Conservation (phyloP, 2,797 vertebrate species). For the Myotis planiceps region DNA sequence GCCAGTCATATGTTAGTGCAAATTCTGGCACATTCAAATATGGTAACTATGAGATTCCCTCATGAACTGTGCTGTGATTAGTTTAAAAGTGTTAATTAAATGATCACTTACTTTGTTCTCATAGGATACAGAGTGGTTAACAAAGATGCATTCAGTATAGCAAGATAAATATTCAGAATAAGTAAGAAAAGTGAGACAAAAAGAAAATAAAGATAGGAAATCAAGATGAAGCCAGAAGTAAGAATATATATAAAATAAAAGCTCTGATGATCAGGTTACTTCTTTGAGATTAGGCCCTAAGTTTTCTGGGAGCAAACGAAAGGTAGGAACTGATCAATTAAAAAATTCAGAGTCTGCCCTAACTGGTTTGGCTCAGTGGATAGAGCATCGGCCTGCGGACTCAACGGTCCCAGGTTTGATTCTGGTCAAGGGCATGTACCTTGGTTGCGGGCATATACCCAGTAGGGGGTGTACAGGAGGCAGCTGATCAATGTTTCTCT, state of each 20-base stretch:
- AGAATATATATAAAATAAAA: conserved; percentile 40
- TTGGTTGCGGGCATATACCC: no score
- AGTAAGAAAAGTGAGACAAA: conserved; percentile 40
- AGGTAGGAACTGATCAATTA: neutral
- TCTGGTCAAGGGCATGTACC: no score
- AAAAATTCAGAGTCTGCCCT: neutral
- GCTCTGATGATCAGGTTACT: neutral
- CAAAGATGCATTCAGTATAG: conserved; percentile 18
- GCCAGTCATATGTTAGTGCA: neutral
- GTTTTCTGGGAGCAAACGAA: neutral
- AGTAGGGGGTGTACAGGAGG: no score
- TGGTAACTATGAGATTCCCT: neutral
- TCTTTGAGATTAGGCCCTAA: neutral
- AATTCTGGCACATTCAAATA: conserved; percentile 7
- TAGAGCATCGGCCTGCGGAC: no score
- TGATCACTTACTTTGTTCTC: neutral
- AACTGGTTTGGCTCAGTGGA: no score
- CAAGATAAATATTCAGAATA: neutral
- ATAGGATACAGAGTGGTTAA: conserved; percentile 14
- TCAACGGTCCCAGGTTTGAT: no score
- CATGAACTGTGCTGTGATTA: conserved; percentile 26
- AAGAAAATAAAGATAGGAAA: conserved; percentile 39
- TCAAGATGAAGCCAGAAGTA: neutral
- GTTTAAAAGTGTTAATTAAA: conserved; percentile 35
- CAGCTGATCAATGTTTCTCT: no score